phyloP scores from a whole-genome alignment of 2,113 vertebrate genomes.

The Thermophis baileyi region DNA sequence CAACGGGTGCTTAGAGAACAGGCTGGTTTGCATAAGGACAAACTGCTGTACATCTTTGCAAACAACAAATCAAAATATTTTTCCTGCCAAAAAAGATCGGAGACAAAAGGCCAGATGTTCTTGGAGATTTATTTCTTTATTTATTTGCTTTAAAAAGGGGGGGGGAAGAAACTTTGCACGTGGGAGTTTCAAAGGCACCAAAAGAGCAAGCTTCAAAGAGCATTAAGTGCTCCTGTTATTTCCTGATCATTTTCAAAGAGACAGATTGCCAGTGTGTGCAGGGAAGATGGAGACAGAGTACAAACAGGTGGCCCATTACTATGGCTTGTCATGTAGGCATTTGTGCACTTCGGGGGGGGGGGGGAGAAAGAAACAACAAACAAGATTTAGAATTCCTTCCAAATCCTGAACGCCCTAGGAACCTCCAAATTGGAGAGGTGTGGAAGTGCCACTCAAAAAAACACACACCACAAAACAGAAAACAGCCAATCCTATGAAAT shows the following conservation, averaged over 20 bases:
- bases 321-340: neutral
- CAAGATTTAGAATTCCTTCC: neutral
- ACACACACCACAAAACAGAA: too few species aligned
- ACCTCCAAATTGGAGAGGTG: neutral
- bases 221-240: neutral
- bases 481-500: neutral
- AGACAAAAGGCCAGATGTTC: conserved; percentile 34
- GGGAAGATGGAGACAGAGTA: neutral
- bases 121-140: neutral
- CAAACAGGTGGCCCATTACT: neutral
- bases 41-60: neutral
- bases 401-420: neutral
- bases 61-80: conserved; percentile 36
- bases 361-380: neutral
- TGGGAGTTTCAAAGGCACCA: neutral
- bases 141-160: neutral
- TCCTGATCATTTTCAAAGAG: neutral
- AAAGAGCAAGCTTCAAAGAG: neutral
- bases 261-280: neutral
- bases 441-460: neutral
- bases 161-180: neutral
- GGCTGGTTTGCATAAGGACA: neutral
- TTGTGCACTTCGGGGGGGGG: neutral
- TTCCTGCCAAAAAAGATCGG: neutral
- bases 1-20: conserved; percentile 12